Evolutionary conservation across 2,113 vertebrate genomes (phyloP), one percentile per base, ranked within the genome.

Genomic region (Paramormyrops kingsleyae): DNA sequence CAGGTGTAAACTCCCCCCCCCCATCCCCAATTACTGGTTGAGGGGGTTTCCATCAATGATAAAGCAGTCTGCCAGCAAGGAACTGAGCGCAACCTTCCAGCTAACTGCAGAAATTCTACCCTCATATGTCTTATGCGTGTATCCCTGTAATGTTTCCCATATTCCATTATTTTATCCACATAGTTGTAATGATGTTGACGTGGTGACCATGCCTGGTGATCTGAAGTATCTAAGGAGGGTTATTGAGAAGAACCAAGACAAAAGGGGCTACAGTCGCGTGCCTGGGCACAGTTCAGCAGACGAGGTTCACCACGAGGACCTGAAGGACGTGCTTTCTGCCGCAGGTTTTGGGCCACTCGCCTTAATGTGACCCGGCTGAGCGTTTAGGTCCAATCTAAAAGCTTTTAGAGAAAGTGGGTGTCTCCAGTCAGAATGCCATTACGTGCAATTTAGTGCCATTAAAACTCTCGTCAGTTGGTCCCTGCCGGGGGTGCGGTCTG

Each of bases 331-430:
- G 31, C 39, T 56, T 50, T 46, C 35, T 31, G 5, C 70, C 21
- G 35, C 52, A 74, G 53, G 77, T 91, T 91, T 89, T 88, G 56
- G 35, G 19, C 49, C 49, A 80, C 56, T 91, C 88, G 70, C 87
- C 50, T 89, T 88, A 90, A 83, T 85, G 59, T 89, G 88, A 88
- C 83, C 89, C 31, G 42, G 50, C 84, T 90, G 89, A 93, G 90
- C 91, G 91, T 92, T 91, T 89, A 74, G 91, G 87, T 86, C 91
- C 92, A 87, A 90, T 91, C 74, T 88, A 91, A 93, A 93, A 92
- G 93, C 92, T 93, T 93, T 93, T 93, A 93, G 90, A 66, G 88
- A 39, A 80, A 91, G 84, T 44, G 80, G 88, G 86, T 50, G 85
- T 24, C 77, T 92, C 88, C 53, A 86, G 89, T 92, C 90, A 88